Evolutionary conservation across 2,888 invertebrate species (phyloP).

Genomic region (Athrips mouffetella): DNA sequence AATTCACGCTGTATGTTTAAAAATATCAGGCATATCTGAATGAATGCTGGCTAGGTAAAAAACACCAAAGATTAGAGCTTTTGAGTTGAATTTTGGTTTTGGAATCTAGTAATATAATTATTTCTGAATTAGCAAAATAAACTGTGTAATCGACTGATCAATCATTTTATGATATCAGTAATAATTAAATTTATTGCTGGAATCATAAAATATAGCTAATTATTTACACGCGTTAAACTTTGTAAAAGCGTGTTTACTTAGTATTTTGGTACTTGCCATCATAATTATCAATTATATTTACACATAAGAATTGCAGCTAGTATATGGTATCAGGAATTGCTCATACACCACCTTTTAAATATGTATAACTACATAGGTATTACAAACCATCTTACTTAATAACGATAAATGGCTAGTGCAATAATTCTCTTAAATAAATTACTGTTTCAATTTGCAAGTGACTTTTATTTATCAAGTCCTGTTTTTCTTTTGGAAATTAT

Average conservation of each 20-base stretch:
- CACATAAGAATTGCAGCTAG: not conserved
- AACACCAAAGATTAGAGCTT: too few relatives aligned
- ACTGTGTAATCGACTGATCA: too few relatives aligned
- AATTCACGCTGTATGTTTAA: too few relatives aligned
- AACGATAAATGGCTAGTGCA: slow-evolving; percentile 54
- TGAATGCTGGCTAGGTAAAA: too few relatives aligned
- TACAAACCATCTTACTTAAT: slow-evolving; percentile 31
- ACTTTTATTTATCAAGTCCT: slow-evolving; percentile 73
- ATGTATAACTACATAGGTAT: slow-evolving; percentile 53
- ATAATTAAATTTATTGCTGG: too few relatives aligned
- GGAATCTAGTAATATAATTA: too few relatives aligned
- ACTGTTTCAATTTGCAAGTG: slow-evolving; percentile 59
- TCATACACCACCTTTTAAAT: slow-evolving; percentile 72
- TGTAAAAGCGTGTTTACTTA: not conserved
- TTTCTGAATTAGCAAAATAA: too few relatives aligned
- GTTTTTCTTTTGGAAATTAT: slow-evolving; percentile 55
- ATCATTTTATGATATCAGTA: too few relatives aligned
- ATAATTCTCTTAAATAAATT: slow-evolving; percentile 61
- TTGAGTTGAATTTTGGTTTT: too few relatives aligned
- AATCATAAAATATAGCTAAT: too few relatives aligned
- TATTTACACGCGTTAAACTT: too few relatives aligned
- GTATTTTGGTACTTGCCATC: not conserved
- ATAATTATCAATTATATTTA: not conserved
- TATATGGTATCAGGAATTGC: slow-evolving; percentile 53
- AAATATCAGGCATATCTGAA: too few relatives aligned